Evolutionary conservation across 1,140 invertebrate genomes (phyloP).

Genomic region (fruit fly (Drosophila melanogaster)): DNA sequence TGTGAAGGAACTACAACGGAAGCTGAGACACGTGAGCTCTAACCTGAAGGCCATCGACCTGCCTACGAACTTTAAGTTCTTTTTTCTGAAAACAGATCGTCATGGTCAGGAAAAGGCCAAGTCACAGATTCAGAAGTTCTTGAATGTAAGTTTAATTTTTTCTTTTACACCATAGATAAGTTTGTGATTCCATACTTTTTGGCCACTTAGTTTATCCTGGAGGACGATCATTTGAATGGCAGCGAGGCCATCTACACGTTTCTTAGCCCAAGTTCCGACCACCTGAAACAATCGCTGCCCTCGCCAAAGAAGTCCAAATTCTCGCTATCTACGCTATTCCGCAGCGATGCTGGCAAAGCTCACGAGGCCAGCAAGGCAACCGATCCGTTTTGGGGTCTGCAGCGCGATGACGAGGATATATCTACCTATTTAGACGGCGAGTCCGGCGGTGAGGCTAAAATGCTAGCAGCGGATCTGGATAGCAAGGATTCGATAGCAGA

Average conservation of each 20-base stretch:
- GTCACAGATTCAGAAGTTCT: slow-evolving; percentile 92
- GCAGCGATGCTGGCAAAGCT: slow-evolving; percentile 87
- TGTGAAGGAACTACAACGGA: slow-evolving; percentile 91
- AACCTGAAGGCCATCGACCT: slow-evolving; percentile 92
- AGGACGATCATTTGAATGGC: slow-evolving; percentile 93
- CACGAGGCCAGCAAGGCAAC: slow-evolving; percentile 62
- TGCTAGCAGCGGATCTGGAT: slow-evolving; percentile 86
- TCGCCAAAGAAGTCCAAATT: slow-evolving; percentile 93
- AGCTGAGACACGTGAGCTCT: slow-evolving; percentile 91
- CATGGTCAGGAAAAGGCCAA: slow-evolving; percentile 93
- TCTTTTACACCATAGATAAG: no score
- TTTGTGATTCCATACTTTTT: background rate
- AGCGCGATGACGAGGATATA: slow-evolving; percentile 89
- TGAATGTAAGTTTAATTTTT: slow-evolving; percentile 87
- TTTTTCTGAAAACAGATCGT: slow-evolving; percentile 91
- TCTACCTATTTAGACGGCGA: slow-evolving; percentile 89
- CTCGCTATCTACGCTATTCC: slow-evolving; percentile 93
- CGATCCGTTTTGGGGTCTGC: slow-evolving; percentile 83
- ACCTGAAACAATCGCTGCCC: slow-evolving; percentile 91
- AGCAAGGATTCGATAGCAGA: slow-evolving; percentile 94
- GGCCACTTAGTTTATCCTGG: slow-evolving; percentile 89
- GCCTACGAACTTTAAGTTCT: slow-evolving; percentile 91
- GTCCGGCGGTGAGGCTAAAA: slow-evolving; percentile 84
- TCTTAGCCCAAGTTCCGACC: slow-evolving; percentile 94
- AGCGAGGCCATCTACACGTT: slow-evolving; percentile 95